A percentile compares a stretch with the other conserved stretches of the same genome.
Evolutionary conservation across 92 coral and sea anemone genomes (phyloP).

Genomic region (Zoanthus sansibaricus): DNA sequence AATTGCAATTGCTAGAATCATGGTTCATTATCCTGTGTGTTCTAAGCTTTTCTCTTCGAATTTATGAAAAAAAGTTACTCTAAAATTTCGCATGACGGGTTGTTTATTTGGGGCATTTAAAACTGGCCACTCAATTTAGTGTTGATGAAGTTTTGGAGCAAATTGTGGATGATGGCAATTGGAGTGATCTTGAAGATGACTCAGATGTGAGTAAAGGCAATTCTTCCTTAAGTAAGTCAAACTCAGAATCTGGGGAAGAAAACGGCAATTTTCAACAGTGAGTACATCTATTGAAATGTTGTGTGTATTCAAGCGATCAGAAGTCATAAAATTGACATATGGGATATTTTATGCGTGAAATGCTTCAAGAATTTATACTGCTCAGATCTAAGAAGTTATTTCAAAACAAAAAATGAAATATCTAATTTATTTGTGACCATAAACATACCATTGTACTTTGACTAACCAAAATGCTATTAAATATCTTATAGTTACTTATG

Average conservation of each 20-base stretch:
- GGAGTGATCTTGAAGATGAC: slow-evolving; percentile 14
- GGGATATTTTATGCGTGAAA: neutral
- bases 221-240: slow-evolving; percentile 1
- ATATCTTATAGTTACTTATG: slow-evolving; percentile 1
- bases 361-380: slow-evolving; percentile 17
- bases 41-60: neutral
- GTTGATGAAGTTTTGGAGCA: slow-evolving; percentile 24
- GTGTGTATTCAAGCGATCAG: slow-evolving; percentile 9
- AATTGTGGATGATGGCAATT: neutral
- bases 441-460: slow-evolving; percentile 1
- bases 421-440: slow-evolving; percentile 24
- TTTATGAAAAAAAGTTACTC: slow-evolving; percentile 5
- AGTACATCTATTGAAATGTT: neutral
- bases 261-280: slow-evolving; percentile 4
- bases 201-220: slow-evolving; percentile 12
- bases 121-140: slow-evolving; percentile 3
- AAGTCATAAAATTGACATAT: neutral
- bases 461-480: slow-evolving; percentile 9
- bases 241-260: slow-evolving; percentile 23
- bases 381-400: slow-evolving; percentile 17
- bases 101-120: slow-evolving; percentile 15
- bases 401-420: slow-evolving; percentile 14
- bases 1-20: slow-evolving; percentile 1
- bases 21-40: slow-evolving; percentile 13
- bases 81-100: slow-evolving; percentile 8